phyloP scores from a whole-genome alignment of 2,797 vertebrate species.

The Antennarius maculatus region DNA sequence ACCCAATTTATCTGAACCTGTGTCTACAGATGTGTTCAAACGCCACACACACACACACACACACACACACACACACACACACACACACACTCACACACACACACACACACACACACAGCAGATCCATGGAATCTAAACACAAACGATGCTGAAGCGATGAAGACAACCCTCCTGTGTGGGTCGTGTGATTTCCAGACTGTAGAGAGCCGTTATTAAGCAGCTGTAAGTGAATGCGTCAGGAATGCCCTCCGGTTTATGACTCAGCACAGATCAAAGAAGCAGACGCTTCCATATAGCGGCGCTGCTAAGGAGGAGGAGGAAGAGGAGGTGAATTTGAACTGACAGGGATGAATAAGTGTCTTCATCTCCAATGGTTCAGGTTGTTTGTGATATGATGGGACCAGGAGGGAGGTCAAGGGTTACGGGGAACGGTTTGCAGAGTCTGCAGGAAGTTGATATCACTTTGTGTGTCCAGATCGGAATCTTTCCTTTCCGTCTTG shows the following conservation, averaged over 20 bases:
- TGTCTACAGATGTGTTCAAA: slow-evolving; percentile 33
- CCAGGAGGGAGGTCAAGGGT: slow-evolving; percentile 6
- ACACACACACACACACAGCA: slow-evolving; percentile 8
- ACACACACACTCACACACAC: too few species aligned
- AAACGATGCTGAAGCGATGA: slow-evolving; percentile 1
- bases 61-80: too few species aligned
- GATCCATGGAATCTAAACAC: slow-evolving; percentile 9
- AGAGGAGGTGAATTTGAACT: slow-evolving; percentile 13
- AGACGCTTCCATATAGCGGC: slow-evolving; percentile 45
- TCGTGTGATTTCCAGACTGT: slow-evolving; percentile 32
- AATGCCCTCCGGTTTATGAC: slow-evolving; percentile 35
- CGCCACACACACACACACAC: slow-evolving; percentile 12
- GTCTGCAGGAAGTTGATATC: not conserved
- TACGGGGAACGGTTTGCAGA: not conserved
- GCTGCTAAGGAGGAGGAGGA: slow-evolving; percentile 24
- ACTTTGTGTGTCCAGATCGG: too few species aligned
- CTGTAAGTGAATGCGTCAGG: slow-evolving; percentile 22
- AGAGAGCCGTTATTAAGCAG: slow-evolving; percentile 43
- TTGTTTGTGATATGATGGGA: not conserved
- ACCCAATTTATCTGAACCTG: slow-evolving; percentile 27
- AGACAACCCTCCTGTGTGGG: slow-evolving; percentile 5
- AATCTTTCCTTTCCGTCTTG: too few species aligned
- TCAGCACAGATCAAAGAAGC: slow-evolving; percentile 40
- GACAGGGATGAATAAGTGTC: slow-evolving; percentile 26
- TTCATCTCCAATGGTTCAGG: slow-evolving; percentile 12